Evolutionary conservation across 2,113 vertebrate genomes (phyloP).

Genomic region (Peromyscus polionotus): DNA sequence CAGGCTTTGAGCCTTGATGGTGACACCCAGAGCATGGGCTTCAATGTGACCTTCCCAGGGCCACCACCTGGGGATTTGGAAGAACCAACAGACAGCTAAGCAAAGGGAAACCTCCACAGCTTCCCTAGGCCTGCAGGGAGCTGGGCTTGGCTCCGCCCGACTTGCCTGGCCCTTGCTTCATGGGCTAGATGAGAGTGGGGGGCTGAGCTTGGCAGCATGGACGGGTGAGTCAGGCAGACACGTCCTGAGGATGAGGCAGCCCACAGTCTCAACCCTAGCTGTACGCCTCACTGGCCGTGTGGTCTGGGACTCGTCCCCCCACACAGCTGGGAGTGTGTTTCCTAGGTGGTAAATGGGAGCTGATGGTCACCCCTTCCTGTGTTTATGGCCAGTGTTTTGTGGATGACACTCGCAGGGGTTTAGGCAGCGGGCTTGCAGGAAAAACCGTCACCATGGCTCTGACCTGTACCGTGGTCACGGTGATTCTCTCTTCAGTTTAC

Average conservation of each 20-base stretch:
- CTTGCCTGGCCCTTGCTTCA: not conserved
- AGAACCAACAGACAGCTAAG: not conserved
- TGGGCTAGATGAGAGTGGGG: not conserved
- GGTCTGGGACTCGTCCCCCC: not conserved
- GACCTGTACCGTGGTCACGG: rapidly evolving
- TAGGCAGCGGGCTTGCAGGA: not conserved
- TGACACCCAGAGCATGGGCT: not conserved
- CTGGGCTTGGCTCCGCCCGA: not conserved
- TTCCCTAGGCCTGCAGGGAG: not conserved
- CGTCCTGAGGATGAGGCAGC: rapidly evolving
- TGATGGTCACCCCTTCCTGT: rapidly evolving
- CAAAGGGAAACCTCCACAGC: not conserved
- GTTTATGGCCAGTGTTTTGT: not conserved
- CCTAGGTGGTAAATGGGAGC: not conserved
- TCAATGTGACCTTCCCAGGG: no score
- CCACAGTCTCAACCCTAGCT: not conserved
- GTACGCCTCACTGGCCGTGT: rapidly evolving
- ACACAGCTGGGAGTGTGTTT: not conserved
- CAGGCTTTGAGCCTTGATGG: not conserved
- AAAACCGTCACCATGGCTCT: no score
- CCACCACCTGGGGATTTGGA: not conserved
- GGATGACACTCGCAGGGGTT: not conserved
- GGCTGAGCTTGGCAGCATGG: rapidly evolving
- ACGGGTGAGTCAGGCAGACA: rapidly evolving
- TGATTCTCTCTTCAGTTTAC: rapidly evolving